Evolutionary conservation across 2,888 invertebrate genomes (phyloP).

Genomic region (Dilophus febrilis): DNA sequence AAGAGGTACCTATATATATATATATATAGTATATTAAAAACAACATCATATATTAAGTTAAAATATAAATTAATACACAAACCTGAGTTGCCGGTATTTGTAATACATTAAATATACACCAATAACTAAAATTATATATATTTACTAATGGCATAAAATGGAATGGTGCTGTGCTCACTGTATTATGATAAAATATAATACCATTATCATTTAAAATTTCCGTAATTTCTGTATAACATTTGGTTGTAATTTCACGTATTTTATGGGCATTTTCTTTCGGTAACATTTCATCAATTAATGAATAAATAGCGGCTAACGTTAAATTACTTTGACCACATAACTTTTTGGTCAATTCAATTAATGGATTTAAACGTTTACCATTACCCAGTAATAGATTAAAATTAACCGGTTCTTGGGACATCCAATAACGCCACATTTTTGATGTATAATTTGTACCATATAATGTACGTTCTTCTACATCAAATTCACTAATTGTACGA

Average conservation of each 20-base stretch:
- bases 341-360: constrained; percentile 41
- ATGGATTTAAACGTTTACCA: constrained; percentile 34
- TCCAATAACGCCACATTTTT: constrained; percentile 53
- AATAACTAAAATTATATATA: constrained; percentile 72
- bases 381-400: constrained; percentile 49
- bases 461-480: constrained; percentile 19
- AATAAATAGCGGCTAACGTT: constrained; percentile 49
- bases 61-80: not conserved
- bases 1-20: constrained; percentile 42
- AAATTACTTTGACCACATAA: constrained; percentile 41
- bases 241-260: constrained; percentile 41
- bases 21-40: not conserved
- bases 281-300: constrained; percentile 44
- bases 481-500: constrained; percentile 20
- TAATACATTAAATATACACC: constrained; percentile 69
- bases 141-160: constrained; percentile 63
- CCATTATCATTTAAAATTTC: constrained; percentile 58
- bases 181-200: constrained; percentile 67
- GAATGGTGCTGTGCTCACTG: constrained; percentile 62
- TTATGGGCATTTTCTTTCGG: constrained; percentile 46
- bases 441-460: constrained; percentile 32
- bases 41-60: not conserved
- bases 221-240: constrained; percentile 41
- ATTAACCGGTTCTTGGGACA: constrained; percentile 47
- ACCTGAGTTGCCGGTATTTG: constrained; percentile 72